Evolutionary conservation across 2,888 invertebrate genomes (phyloP).

Genomic region (Eurois occulta): DNA sequence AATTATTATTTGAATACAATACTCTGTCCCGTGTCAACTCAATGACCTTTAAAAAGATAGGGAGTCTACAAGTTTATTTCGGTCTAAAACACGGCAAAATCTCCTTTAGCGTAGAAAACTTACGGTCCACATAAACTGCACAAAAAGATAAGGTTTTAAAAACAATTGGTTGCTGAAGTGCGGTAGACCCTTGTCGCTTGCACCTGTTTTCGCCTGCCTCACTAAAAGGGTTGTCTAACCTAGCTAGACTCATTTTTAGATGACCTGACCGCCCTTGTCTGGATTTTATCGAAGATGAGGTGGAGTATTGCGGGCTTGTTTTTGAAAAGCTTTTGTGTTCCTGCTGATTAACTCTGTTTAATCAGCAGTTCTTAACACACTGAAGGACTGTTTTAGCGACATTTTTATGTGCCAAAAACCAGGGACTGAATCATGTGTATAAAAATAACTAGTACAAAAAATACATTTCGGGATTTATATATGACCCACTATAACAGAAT

Average conservation of each 20-base stretch:
- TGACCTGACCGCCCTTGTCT: constrained; percentile 31
- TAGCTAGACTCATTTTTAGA: constrained; percentile 28
- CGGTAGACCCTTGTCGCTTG: constrained; percentile 51
- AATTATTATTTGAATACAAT: constrained; percentile 56
- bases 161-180: constrained; percentile 53
- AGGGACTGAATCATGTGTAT: background rate
- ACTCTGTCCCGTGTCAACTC: constrained; percentile 56
- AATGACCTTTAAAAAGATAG: constrained; percentile 56
- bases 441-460: background rate
- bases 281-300: constrained; percentile 11
- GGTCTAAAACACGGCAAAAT: constrained; percentile 8
- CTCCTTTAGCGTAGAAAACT: background rate
- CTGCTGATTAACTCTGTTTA: background rate
- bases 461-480: background rate
- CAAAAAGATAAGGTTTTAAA: constrained; percentile 17
- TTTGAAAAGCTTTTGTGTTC: background rate
- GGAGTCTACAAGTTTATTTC: constrained; percentile 27
- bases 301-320: background rate
- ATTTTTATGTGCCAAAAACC: background rate
- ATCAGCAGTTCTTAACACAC: background rate
- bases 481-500: background rate
- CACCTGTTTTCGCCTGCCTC: constrained; percentile 54
- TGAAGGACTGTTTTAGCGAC: background rate
- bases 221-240: constrained; percentile 53
- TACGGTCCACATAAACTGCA: constrained; percentile 25